A percentile compares a stretch with the other conserved stretches of the same genome.
phyloP scores from a whole-genome alignment of 1,140 invertebrate genomes.

The Leptopilina clavipes region DNA sequence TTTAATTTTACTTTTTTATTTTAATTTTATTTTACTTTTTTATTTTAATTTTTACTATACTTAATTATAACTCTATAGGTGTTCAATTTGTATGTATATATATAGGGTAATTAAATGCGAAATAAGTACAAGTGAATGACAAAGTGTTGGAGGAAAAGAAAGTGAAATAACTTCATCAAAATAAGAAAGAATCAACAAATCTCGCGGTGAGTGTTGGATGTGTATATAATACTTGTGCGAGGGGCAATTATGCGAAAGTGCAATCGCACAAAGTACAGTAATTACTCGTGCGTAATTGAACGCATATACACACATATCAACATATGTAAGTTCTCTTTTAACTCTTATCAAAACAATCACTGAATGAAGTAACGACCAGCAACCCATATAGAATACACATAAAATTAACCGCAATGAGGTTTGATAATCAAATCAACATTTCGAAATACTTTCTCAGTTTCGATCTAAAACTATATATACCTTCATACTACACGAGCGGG shows the following conservation, averaged over 20 bases:
- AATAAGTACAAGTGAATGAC: background rate
- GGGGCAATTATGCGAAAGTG: constrained; percentile 15
- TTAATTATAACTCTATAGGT: too few species aligned
- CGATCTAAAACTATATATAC: background rate
- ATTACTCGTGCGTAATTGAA: background rate
- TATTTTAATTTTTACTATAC: too few species aligned
- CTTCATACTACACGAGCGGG: background rate
- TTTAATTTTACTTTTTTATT: too few species aligned
- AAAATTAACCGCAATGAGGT: background rate
- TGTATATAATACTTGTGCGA: background rate
- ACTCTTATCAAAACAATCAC: constrained; percentile 18
- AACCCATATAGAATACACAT: constrained; percentile 1
- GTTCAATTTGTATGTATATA: background rate
- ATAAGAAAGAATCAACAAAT: constrained; percentile 10
- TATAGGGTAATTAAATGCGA: background rate
- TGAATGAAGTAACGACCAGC: constrained; percentile 1
- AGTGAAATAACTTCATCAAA: background rate
- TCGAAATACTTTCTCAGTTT: constrained; percentile 16
- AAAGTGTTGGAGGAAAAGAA: background rate
- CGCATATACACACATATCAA: background rate
- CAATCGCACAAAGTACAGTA: constrained; percentile 17
- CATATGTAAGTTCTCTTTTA: background rate
- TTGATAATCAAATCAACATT: constrained; percentile 9
- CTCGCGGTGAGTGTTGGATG: constrained; percentile 8
- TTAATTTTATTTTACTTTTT: too few species aligned